Base-by-base conservation (phyloP, 1,140 invertebrate species). In the Pseudomyrmex sp. region DNA sequence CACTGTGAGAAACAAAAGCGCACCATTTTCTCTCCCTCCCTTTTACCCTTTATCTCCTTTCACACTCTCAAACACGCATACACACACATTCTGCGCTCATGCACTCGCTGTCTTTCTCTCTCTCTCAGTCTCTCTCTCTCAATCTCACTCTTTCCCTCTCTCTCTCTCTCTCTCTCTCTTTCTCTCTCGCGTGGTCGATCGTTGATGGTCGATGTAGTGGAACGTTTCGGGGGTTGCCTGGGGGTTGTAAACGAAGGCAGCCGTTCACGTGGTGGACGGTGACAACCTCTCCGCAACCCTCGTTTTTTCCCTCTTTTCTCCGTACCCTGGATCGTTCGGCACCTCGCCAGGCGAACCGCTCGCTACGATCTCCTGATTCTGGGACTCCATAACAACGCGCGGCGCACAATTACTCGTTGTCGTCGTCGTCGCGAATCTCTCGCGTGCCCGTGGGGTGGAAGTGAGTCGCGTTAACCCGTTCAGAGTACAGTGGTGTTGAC, bases 311-410 rank as follows among this genome's bases (percentile, higher is more conserved):
- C 52, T 20, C 35, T 2, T 83, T 59, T 69, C 82, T 87, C 69
- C 87, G 76, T 97, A 98, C 97, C 97, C 97, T 94, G 97, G 97
- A 95, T 98, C 97, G 95, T 98, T 98, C 94, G 97, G 97, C 94
- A 97, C 97, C 95, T 98, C 97, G 74, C 96, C 96, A 77, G 97
- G 96, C 91, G 97, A 97, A 92, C 96, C 96, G 93, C 96, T 96
- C 88, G 96, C 96, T 90, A 96, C 95, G 92, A 96, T 95, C 89
- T 97, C 97, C 94, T 96, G 96, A 92, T 93, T 96, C 93, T 97
- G 96, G 91, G 96, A 95, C 94, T 97, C 96, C 96, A 97, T 97
- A 88, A 73, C 88, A 89, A 90, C 90, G 91, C 94, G 79, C 86
- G 83, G 73, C 83, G 87, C 83, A 88, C 87, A 73, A 75, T 72